phyloP scores from a whole-genome alignment of 2,888 invertebrate genomes.

The Drosophila phalerata region DNA sequence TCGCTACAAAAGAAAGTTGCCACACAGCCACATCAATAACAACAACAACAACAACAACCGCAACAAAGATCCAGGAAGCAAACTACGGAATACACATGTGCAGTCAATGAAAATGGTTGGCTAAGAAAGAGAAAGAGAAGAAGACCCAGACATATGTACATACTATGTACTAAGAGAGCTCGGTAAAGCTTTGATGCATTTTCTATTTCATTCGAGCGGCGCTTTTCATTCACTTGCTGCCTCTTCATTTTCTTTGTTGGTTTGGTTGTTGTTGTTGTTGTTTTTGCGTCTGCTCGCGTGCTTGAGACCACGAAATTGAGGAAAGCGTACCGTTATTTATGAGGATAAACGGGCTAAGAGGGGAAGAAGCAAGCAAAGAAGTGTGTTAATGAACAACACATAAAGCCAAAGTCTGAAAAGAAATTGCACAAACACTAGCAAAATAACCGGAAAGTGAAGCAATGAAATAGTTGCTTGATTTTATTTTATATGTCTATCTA shows the following conservation, averaged over 20 bases:
- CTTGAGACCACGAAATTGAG: slow-evolving; percentile 47
- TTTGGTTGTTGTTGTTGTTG: background rate
- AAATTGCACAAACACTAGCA: slow-evolving; percentile 38
- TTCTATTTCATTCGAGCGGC: slow-evolving; percentile 55
- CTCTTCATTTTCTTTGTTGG: slow-evolving; percentile 4
- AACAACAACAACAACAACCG: slow-evolving; percentile 23
- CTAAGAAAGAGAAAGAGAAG: slow-evolving; percentile 15
- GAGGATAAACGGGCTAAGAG: slow-evolving; percentile 31
- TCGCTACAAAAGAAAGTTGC: slow-evolving; percentile 67
- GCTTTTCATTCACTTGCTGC: slow-evolving; percentile 35
- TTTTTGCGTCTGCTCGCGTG: slow-evolving; percentile 31
- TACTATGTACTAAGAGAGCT: slow-evolving; percentile 10
- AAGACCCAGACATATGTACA: slow-evolving; percentile 10
- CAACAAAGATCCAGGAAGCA: slow-evolving; percentile 61
- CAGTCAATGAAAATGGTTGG: slow-evolving; percentile 55
- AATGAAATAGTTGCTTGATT: slow-evolving; percentile 47
- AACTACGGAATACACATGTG: slow-evolving; percentile 37
- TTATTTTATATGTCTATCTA: slow-evolving; percentile 29
- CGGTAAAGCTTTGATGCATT: slow-evolving; percentile 49
- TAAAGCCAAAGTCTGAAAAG: slow-evolving; percentile 31
- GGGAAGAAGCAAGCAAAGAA: slow-evolving; percentile 49
- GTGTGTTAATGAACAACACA: slow-evolving; percentile 72
- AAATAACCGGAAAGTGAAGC: slow-evolving; percentile 44
- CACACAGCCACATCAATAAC: slow-evolving; percentile 29
- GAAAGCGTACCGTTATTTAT: slow-evolving; percentile 73